Evolutionary conservation across 2,888 invertebrate species (phyloP).

Genomic region (Graphium colonna): DNA sequence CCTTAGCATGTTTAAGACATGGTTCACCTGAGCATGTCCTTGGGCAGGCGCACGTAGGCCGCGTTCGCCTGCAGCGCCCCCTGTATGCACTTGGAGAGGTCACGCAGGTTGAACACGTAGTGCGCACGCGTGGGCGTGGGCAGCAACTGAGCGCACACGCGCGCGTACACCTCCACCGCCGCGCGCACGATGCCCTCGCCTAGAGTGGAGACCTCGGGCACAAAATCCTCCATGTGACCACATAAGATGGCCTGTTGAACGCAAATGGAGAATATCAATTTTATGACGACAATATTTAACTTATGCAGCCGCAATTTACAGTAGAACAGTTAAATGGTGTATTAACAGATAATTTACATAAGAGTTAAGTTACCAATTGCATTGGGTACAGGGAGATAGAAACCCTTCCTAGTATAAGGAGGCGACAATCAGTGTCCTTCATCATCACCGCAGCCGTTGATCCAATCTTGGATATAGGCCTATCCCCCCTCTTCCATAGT

Average conservation of each 20-base stretch:
- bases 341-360: too few relatives aligned
- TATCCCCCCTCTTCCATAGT: too few relatives aligned
- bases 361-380: too few relatives aligned
- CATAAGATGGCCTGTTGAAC: conserved; percentile 81
- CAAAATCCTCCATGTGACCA: conserved; percentile 90
- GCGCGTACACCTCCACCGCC: conserved; percentile 90
- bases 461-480: too few relatives aligned
- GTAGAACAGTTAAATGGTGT: too few relatives aligned
- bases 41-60: conserved; percentile 83
- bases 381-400: too few relatives aligned
- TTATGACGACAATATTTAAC: too few relatives aligned
- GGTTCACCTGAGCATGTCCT: conserved; percentile 83
- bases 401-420: too few relatives aligned
- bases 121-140: conserved; percentile 96
- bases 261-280: too few relatives aligned
- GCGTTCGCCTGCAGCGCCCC: conserved; percentile 92
- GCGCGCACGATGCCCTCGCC: conserved; percentile 88
- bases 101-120: conserved; percentile 95
- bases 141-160: conserved; percentile 88
- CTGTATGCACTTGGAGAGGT: conserved; percentile 94
- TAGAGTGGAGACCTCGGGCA: conserved; percentile 83
- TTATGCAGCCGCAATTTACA: too few relatives aligned
- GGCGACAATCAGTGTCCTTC: background rate
- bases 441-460: too few relatives aligned
- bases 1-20: too few relatives aligned